phyloP scores from a whole-genome alignment of 2,797 vertebrate species.

The Spinus pinus region DNA sequence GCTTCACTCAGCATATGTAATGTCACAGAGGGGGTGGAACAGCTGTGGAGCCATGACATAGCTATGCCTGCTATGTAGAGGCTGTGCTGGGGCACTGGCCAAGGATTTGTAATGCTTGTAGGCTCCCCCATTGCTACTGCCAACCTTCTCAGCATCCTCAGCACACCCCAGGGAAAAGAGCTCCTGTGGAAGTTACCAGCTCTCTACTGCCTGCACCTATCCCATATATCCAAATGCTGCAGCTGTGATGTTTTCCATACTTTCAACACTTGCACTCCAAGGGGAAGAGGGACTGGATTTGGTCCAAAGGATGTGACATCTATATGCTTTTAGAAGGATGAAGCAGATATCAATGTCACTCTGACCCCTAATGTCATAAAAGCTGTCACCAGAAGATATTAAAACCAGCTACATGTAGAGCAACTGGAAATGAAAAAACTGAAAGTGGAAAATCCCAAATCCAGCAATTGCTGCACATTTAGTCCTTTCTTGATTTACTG shows the following conservation, averaged over 20 bases:
- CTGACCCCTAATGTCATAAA: not conserved
- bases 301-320: not conserved
- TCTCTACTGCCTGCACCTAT: not conserved
- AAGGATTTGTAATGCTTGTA: not conserved
- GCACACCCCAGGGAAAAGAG: not conserved
- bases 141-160: not conserved
- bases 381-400: not conserved
- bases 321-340: not conserved
- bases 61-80: not conserved
- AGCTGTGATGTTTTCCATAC: not conserved
- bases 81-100: not conserved
- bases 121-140: not conserved
- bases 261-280: not conserved
- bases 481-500: not conserved
- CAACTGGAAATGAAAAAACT: not conserved
- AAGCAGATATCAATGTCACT: not conserved
- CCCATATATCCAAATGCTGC: not conserved
- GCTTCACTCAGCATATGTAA: not conserved
- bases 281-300: not conserved
- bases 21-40: not conserved
- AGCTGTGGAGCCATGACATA: conserved; percentile 16
- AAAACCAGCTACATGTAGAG: not conserved
- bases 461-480: not conserved
- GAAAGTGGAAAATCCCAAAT: not conserved
- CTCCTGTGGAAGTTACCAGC: not conserved